These are phyloP conservation scores for Empidonax traillii DNA, from an alignment of 2,113 vertebrate genomes.

Conservation along the genomic window DNA sequence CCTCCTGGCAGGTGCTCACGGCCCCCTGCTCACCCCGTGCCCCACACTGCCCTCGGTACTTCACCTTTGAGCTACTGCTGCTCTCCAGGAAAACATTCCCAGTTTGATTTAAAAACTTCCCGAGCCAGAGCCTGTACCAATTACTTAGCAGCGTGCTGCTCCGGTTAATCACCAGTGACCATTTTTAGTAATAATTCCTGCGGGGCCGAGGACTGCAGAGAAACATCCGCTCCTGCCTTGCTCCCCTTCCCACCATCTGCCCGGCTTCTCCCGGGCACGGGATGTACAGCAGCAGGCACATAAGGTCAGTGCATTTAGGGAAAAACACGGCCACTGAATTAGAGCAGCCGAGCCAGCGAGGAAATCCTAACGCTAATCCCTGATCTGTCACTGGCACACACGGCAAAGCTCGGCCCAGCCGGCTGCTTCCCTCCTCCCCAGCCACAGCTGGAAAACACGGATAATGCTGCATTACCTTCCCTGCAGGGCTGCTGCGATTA, in stretches of 20 bases:
- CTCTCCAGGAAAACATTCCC: background rate
- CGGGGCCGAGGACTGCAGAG: background rate
- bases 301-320: background rate
- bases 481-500: constrained; percentile 20
- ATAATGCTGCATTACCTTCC: constrained; percentile 47
- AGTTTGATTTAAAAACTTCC: background rate
- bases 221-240: constrained; percentile 8
- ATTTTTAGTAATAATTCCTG: constrained; percentile 47
- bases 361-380: constrained; percentile 40
- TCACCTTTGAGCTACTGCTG: background rate
- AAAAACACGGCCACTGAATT: background rate
- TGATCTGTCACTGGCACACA: constrained; percentile 21
- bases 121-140: background rate
- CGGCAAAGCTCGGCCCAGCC: background rate
- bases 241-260: constrained; percentile 21
- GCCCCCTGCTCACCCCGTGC: background rate
- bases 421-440: background rate
- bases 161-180: constrained; percentile 8
- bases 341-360: constrained; percentile 27
- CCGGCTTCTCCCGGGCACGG: background rate
- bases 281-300: background rate
- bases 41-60: accelerated
- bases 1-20: background rate
- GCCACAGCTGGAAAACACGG: constrained; percentile 28
- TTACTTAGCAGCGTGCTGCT: background rate